Percentiles rank a stretch among this genome's conserved stretches.
Evolutionary conservation across 1,140 invertebrate genomes (phyloP).

Genomic region (Meloidogyne hapla): DNA sequence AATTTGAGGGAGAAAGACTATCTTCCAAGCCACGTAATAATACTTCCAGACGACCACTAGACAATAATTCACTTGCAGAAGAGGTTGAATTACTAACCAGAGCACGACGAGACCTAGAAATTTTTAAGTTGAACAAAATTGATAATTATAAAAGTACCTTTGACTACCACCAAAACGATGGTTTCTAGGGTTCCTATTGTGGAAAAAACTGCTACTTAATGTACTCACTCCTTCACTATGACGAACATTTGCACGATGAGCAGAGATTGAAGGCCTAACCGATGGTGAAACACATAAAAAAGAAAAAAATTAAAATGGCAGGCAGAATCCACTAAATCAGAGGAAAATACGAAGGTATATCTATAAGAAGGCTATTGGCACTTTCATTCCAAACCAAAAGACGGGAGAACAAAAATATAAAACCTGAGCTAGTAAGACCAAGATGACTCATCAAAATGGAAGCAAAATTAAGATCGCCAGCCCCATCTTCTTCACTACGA

Average conservation of each 20-base stretch:
- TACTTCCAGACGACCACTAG: neutral
- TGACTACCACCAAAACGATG: neutral
- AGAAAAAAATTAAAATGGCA: neutral
- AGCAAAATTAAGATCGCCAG: slow-evolving; percentile 6
- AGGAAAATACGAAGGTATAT: too few species aligned
- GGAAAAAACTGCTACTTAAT: neutral
- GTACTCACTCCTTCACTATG: neutral
- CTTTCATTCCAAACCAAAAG: too few species aligned
- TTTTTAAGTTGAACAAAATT: neutral
- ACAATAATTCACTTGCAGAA: neutral
- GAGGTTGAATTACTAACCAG: neutral
- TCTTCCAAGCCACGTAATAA: neutral
- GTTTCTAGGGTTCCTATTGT: neutral
- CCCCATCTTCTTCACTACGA: slow-evolving; percentile 4
- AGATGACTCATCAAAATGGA: slow-evolving; percentile 8
- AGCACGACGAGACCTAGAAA: neutral
- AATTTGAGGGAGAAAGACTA: neutral
- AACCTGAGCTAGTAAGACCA: neutral
- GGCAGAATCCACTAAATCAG: too few species aligned
- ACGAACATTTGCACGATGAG: neutral
- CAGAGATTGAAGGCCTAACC: neutral
- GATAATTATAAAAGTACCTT: neutral
- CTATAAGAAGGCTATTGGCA: too few species aligned
- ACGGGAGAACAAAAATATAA: neutral
- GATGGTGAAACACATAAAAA: neutral